Percentiles rank a stretch among this genome's conserved stretches.
phyloP scores from a whole-genome alignment of 2,113 vertebrate species.

The Oplegnathus fasciatus region DNA sequence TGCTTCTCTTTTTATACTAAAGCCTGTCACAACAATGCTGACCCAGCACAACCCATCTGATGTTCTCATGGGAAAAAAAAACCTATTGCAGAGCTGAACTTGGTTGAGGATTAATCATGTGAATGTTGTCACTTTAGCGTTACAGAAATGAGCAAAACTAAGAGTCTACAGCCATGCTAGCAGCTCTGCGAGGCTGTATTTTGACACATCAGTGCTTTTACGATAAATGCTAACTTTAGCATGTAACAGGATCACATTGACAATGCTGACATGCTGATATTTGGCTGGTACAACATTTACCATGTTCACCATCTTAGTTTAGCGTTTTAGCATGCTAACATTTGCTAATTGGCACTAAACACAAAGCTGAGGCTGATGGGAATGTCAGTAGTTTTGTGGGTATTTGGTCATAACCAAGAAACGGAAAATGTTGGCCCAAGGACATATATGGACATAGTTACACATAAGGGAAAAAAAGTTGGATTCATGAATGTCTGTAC shows the following conservation, averaged over 20 bases:
- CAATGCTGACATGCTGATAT: background rate
- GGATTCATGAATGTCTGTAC: background rate
- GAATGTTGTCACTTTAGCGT: constrained; percentile 40
- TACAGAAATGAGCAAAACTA: constrained; percentile 10
- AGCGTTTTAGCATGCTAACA: background rate
- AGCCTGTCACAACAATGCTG: constrained; percentile 73
- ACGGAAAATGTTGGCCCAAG: background rate
- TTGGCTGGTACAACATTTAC: background rate
- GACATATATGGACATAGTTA: background rate
- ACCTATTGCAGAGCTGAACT: constrained; percentile 8
- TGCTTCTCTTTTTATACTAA: constrained; percentile 63
- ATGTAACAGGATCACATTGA: background rate
- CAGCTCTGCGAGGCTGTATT: background rate
- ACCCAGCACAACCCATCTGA: constrained; percentile 60
- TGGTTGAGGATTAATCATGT: constrained; percentile 44
- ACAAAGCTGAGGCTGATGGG: constrained; percentile 1
- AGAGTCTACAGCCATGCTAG: background rate
- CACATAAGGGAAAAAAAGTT: background rate
- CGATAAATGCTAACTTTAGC: background rate
- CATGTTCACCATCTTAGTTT: background rate
- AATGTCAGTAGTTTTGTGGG: background rate
- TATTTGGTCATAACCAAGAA: background rate
- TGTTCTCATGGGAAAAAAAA: constrained; percentile 34
- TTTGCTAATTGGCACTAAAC: background rate
- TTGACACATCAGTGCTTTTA: background rate